Evolutionary conservation across 37 sponge, comb jelly and placozoan species (phyloP), one percentile per base, ranked within the genome.

Genomic region (Halichondria panicea): DNA sequence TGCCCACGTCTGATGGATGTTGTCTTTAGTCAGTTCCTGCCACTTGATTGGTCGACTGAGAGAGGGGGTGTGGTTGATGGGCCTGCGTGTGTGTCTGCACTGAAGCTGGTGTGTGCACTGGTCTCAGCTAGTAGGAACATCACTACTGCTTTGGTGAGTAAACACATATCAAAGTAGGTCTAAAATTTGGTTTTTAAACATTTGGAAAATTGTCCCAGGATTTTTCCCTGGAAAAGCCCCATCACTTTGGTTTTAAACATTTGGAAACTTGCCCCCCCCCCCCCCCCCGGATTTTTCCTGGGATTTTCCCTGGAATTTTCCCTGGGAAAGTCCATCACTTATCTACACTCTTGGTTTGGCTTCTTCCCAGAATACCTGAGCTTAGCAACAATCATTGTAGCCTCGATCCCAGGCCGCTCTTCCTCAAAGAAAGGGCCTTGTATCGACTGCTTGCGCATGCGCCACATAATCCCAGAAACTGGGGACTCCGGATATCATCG

Each of bases 1-100:
- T 87, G 89, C 70, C 89, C 89, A 19, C 34, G 93, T 56, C 68
- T 92, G 55, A 63, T 92, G 81, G 33, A 55, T 37, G 59, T 74
- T 36, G 50, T 92, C 15, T 60, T 88, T n/a, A 39, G 43, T 18
- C n/a, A 63, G 60, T 86, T 87, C 55, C 74, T 89, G 21, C 88
- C 91, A 28, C 32, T 69, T 13, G 56, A 45, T 24, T 85, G 87
- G 87, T 38, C 25, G 22, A 45, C 1, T n/a, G 31, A 35, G 1
- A 43, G 68, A 19, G 63, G 70, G 42, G n/a, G 48, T 7, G 34
- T 24, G 42, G 44, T 3, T 4, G 42, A 66, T 7, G 63, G 79
- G 3, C 39, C 24, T 9, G 86, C 93, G 4, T 67, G 44, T n/a
- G 71, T 80, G 5, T 53, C 55, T 4, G 93, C 90, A 42, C 34